Evolutionary conservation across 1,140 invertebrate genomes (phyloP).

Genomic region (Psix sp.): DNA sequence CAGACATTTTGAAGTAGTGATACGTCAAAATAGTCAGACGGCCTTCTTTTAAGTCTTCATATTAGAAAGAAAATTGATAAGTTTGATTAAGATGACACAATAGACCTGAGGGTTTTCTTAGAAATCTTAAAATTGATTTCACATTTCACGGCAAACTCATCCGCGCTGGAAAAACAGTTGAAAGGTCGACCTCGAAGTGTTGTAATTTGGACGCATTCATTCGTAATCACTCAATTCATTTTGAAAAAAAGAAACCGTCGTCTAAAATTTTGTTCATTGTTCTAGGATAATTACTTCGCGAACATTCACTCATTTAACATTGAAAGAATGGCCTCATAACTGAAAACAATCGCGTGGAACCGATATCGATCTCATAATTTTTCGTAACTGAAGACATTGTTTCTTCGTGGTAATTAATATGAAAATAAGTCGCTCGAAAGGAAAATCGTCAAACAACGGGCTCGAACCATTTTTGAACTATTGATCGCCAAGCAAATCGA

Average conservation of each 20-base stretch:
- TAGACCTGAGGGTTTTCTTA: no score
- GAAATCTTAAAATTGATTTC: no score
- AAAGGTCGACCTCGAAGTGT: constrained; percentile 30
- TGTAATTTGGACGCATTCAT: constrained; percentile 49
- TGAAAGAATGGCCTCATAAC: no score
- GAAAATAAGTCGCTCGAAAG: constrained; percentile 2
- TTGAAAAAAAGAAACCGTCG: constrained; percentile 37
- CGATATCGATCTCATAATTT: constrained; percentile 48
- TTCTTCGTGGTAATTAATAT: constrained; percentile 30
- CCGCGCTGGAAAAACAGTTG: constrained; percentile 19
- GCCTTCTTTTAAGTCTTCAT: no score
- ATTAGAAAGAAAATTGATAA: no score
- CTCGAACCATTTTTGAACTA: constrained; percentile 1
- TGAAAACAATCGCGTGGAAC: constrained; percentile 39
- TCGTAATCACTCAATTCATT: constrained; percentile 54
- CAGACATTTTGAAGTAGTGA: no score
- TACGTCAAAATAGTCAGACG: no score
- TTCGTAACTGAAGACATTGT: constrained; percentile 22
- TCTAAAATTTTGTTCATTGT: constrained; percentile 45
- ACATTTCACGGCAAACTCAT: no score
- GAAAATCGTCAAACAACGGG: background rate
- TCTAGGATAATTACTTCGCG: constrained; percentile 45
- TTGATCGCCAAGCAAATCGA: background rate
- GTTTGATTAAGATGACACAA: no score
- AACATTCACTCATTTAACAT: constrained; percentile 36